Conservation (phyloP, 2,113 vertebrate species). For the Climacteris rufus region DNA sequence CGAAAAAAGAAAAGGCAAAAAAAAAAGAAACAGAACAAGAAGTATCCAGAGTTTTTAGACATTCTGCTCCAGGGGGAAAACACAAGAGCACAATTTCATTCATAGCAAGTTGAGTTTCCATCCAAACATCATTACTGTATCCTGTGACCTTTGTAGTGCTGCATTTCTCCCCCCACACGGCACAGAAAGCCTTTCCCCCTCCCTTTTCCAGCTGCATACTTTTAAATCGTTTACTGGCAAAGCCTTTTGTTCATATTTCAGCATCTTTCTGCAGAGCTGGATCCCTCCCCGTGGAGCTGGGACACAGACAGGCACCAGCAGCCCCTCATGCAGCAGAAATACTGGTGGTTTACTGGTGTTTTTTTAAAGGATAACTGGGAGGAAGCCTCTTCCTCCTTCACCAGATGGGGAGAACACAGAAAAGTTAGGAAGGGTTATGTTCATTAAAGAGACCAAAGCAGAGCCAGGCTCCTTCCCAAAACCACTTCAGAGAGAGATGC, state of each 20-base stretch:
- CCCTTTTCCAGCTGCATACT: slow-evolving; percentile 39
- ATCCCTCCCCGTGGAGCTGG: background rate
- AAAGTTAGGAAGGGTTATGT: background rate
- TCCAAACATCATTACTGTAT: slow-evolving; percentile 35
- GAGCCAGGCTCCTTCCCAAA: slow-evolving; percentile 25
- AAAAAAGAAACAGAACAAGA: slow-evolving; percentile 18
- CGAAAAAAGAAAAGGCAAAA: background rate
- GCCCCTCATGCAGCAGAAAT: background rate
- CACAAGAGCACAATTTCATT: slow-evolving; percentile 34
- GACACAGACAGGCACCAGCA: background rate
- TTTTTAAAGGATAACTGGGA: background rate
- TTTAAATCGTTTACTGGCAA: background rate
- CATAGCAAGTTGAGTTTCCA: slow-evolving; percentile 58
- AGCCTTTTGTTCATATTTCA: slow-evolving; percentile 8
- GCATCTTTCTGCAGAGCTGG: background rate
- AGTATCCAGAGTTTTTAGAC: slow-evolving; percentile 36
- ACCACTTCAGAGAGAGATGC: slow-evolving; percentile 17
- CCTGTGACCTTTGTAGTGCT: slow-evolving; percentile 42
- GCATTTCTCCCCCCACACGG: background rate
- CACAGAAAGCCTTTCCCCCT: background rate
- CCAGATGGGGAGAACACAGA: background rate
- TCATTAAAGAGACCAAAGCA: slow-evolving; percentile 1
- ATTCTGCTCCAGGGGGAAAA: slow-evolving; percentile 44
- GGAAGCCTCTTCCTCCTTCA: background rate
- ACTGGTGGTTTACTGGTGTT: background rate